Conservation (phyloP, 2,113 vertebrate genomes). For the Procavia capensis region DNA sequence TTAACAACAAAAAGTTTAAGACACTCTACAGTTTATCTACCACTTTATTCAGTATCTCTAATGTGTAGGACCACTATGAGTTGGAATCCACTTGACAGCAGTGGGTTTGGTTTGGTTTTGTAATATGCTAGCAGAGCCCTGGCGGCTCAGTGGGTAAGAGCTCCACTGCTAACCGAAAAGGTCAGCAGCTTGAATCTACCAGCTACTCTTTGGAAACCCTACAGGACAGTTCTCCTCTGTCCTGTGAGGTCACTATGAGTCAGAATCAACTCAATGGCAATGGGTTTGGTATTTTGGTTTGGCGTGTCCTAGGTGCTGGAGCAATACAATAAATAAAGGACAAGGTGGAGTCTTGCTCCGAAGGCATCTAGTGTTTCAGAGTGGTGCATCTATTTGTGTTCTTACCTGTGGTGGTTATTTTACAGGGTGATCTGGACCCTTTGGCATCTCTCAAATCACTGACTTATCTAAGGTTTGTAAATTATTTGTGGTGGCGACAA, state of each 20-base stretch:
- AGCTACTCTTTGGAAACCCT: no score
- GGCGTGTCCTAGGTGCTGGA: neutral
- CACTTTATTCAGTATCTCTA: neutral
- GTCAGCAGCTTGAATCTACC: no score
- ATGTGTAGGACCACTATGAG: no score
- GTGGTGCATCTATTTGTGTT: neutral
- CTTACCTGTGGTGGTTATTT: neutral
- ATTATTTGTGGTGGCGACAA: neutral
- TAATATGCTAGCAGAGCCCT: no score
- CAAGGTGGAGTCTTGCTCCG: neutral
- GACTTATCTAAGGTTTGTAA: slow-evolving; percentile 93
- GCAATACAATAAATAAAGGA: neutral
- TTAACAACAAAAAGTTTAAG: neutral
- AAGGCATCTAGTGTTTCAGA: neutral
- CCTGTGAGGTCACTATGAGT: no score
- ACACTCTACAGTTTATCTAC: neutral
- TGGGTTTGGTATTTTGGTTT: no score
- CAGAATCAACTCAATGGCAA: no score
- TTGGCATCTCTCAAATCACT: slow-evolving; percentile 94
- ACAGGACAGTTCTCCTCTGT: no score
- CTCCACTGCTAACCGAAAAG: no score
- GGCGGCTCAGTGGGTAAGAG: no score
- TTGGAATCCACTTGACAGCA: no score
- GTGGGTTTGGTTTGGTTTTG: no score
- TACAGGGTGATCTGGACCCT: slow-evolving; percentile 95